Evolutionary conservation across 1,140 invertebrate genomes (phyloP), one percentile per base, ranked within the genome.

Genomic region (Chionoecetes opilio): DNA sequence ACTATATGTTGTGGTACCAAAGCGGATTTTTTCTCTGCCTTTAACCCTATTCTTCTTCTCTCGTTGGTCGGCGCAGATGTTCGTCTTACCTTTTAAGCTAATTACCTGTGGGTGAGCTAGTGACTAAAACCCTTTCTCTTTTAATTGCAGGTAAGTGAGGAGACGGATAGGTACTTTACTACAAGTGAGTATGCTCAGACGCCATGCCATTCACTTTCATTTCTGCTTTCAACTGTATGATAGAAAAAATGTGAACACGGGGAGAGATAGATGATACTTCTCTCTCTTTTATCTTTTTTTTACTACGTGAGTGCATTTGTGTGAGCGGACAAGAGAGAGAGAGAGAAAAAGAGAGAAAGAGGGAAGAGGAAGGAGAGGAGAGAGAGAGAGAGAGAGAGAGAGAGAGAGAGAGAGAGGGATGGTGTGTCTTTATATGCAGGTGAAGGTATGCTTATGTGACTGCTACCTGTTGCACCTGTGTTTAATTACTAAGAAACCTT

Each of bases 71-170:
- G 11, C n/a, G 63, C 63, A 21, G 63, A 75, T 75, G 63, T 75
- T 75, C 63, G 63, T 75, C 63, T 75, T n/a, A n/a, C 63, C 63
- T 75, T 75, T 75, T 75, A 75, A 75, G 63, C 63, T 75, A 75
- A 75, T 75, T 75, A 75, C 63, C 63, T 75, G 63, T 26, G 63
- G 63, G 41, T 46, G 41, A 46, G 41, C 41, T 5, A 75, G 63
- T 75, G 63, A 75, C n/a, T 75, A 75, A 75, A 75, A 75, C 63
- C 63, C 63, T 75, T n/a, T 75, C 63, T 75, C 63, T n/a, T n/a
- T 75, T 75, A 75, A 75, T 75, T 75, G n/a, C 63, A 75, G 63
- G 63, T 75, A 26, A 75, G 63, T 26, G 21, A 26, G n/a, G 11
- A 53, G 46, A 11, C 46, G 21, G 46, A 53, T 17, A 11, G 2